Conservation (phyloP, 2,113 vertebrate species). For the Varanus komodoensis region DNA sequence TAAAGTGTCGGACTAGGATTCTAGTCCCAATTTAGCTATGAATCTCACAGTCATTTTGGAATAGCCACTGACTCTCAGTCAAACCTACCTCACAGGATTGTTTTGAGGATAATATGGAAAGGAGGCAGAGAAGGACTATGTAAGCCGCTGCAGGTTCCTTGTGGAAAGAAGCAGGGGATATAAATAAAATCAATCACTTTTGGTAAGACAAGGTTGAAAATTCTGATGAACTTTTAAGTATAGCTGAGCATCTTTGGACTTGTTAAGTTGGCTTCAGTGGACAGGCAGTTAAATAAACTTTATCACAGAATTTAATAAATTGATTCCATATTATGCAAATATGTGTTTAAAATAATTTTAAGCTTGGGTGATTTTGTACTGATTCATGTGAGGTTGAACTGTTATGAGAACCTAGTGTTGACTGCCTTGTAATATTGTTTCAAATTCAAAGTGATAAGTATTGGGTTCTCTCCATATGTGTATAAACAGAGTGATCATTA, state of each 20-base stretch:
- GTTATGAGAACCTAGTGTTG: not conserved
- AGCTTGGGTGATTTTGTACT: no score
- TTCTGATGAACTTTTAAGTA: not conserved
- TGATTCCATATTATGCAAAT: not conserved
- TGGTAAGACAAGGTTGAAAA: not conserved
- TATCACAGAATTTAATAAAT: not conserved
- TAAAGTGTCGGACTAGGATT: no score
- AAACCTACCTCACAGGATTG: no score
- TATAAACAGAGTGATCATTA: not conserved
- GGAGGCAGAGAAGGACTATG: no score
- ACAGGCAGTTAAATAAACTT: not conserved
- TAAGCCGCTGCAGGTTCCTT: no score
- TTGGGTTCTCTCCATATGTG: slow-evolving; percentile 8
- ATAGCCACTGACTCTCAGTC: no score
- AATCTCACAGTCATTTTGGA: no score
- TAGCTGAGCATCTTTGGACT: not conserved
- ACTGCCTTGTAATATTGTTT: slow-evolving; percentile 8
- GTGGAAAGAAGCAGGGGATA: no score
- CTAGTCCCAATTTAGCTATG: no score
- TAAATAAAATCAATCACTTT: not conserved
- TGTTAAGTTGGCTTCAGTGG: not conserved
- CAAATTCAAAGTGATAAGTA: slow-evolving; percentile 24
- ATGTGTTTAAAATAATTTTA: not conserved
- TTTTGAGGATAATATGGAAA: no score
- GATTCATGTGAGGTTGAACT: not conserved